Base-by-base conservation (phyloP, 2,888 invertebrate genomes). In the Leptinotarsa tumamoca region DNA sequence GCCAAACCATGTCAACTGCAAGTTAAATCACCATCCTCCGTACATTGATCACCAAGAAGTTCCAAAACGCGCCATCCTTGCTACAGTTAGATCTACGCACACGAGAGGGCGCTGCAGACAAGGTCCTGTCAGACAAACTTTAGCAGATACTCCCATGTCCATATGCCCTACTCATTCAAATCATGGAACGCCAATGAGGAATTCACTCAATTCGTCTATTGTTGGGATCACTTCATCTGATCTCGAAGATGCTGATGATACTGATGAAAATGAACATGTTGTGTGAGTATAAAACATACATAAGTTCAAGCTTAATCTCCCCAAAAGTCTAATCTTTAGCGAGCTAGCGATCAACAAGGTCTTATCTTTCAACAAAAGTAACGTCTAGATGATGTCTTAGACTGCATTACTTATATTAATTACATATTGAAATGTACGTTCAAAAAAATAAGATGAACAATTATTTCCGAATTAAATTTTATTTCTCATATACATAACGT, bases 211-310 rank as follows among this genome's bases (percentile, higher is more conserved):
- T 23, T 81, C 81, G 13, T 82, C 83, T 4, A 90, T 90, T 33
- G 90, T 90, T 67, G 83, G 81, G 61, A 86, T 84, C 72, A 86
- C 85, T 77, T 86, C 89, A 23, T 85, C 90, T 3, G 87, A 90
- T 80, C 89, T 90, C 74, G 92, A 92, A 49, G 92, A 92, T 63
- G 84, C 90, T 0, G 91, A 92, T 43, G 92, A 92, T 81, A 90
- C 90, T 1, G 92, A 92, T 76, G 92, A 93, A 82, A 90, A 90
- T 80, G 92, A 92, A 68, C 87, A 86, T 63, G 50, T 71, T 14
- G 83, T 85, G 88, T 88, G 82, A 81, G 83, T 79, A 70, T 43
- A 43, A 43, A 13, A 43, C 43, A 43, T 13, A 43, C 27, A 33
- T 5, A 33, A 7, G 10, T 10, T 33, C 10, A 10, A 33, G 10